These are phyloP conservation scores for Pipistrellus pygmaeus DNA, from an alignment of 2,797 vertebrate species.

Conservation along the genomic window DNA sequence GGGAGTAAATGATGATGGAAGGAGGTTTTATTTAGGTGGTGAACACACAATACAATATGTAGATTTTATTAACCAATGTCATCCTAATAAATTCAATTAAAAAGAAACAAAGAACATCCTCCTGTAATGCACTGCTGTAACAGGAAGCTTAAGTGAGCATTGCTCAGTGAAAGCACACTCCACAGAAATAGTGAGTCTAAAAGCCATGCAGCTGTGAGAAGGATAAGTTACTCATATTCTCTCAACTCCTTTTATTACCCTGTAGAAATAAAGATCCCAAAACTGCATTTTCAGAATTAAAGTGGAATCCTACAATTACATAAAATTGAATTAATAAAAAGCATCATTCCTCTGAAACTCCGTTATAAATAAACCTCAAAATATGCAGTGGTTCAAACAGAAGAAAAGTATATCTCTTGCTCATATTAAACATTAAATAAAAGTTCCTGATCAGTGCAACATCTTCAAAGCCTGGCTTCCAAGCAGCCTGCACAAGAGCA, in stretches of 20 bases:
- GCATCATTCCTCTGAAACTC: not conserved
- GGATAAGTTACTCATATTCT: not conserved
- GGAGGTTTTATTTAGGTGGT: not conserved
- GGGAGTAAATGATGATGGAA: not conserved
- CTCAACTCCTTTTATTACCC: not conserved
- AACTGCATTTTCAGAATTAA: not conserved
- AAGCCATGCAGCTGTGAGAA: not conserved
- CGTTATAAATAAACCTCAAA: not conserved
- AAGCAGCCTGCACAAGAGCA: not conserved
- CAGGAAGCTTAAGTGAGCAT: not conserved
- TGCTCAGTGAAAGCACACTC: not conserved
- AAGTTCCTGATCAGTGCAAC: not conserved
- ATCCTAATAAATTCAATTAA: not conserved
- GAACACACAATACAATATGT: not conserved
- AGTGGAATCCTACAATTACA: not conserved
- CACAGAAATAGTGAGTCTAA: not conserved
- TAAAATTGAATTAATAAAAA: not conserved
- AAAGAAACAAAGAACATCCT: not conserved
- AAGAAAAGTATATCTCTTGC: not conserved
- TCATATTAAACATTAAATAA: not conserved
- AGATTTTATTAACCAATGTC: not conserved
- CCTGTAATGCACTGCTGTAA: not conserved
- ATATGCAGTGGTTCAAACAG: not conserved
- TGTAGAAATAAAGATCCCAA: constrained; percentile 1
- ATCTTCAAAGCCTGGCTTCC: not conserved